A percentile compares a stretch with the other conserved stretches of the same genome.
Conservation (phyloP, 2,797 vertebrate species). For the Rhincodon typus region DNA sequence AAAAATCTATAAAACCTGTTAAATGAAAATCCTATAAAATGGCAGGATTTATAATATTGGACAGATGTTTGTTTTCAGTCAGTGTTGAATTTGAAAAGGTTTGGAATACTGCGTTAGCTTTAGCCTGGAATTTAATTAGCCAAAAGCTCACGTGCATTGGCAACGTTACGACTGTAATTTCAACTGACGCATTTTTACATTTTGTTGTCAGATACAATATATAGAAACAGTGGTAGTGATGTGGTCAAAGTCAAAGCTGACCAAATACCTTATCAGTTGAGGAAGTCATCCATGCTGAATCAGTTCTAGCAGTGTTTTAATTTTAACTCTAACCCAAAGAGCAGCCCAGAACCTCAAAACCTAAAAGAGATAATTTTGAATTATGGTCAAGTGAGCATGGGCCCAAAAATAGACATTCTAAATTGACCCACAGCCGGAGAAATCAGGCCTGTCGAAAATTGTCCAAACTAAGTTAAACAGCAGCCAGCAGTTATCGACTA, state of each 20-base stretch:
- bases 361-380: neutral
- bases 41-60: neutral
- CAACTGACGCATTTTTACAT: neutral
- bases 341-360: neutral
- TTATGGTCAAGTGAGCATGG: no score
- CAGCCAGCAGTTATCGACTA: no score
- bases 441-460: no score
- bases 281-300: neutral
- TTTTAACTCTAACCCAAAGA: neutral
- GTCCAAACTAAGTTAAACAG: no score
- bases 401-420: no score
- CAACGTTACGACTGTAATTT: neutral
- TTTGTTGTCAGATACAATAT: neutral
- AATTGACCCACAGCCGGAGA: no score
- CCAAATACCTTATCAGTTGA: neutral
- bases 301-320: neutral
- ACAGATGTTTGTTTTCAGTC: neutral
- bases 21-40: constrained; percentile 14
- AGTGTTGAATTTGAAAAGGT: neutral
- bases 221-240: neutral
- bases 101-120: neutral
- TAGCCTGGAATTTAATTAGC: constrained; percentile 1
- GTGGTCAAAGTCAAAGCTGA: neutral
- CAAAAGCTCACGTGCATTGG: neutral
- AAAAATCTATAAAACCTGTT: neutral